Percentiles rank a stretch among this genome's conserved stretches.
Evolutionary conservation across 2,888 invertebrate species (phyloP).

Genomic region (Pinctada fucata): DNA sequence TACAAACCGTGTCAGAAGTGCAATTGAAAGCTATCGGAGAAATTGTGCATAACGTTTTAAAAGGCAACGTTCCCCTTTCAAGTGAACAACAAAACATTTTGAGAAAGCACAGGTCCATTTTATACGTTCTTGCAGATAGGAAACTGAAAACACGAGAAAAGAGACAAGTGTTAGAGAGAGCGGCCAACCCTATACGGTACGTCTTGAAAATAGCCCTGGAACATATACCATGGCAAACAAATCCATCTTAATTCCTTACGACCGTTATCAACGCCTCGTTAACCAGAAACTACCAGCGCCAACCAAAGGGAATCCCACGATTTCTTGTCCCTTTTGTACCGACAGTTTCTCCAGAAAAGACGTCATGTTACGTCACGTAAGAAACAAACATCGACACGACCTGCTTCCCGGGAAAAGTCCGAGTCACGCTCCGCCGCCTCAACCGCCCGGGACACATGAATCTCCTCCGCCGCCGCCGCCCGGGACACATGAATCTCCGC

Average conservation of each 20-base stretch:
- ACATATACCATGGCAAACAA: conserved; percentile 6
- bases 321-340: too few species aligned
- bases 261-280: conserved; percentile 17
- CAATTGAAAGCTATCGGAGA: conserved; percentile 35
- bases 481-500: too few species aligned
- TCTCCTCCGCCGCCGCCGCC: too few species aligned
- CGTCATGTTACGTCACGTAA: too few species aligned
- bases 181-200: conserved; percentile 5
- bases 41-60: conserved; percentile 20
- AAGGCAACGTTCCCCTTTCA: conserved; percentile 1
- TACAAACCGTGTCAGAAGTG: conserved; percentile 24
- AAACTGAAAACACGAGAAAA: not conserved
- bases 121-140: conserved; percentile 9
- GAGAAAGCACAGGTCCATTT: not conserved
- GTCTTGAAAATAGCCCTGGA: not conserved
- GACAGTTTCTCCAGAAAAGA: too few species aligned
- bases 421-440: too few species aligned
- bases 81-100: not conserved
- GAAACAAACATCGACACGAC: too few species aligned
- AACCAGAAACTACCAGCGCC: too few species aligned
- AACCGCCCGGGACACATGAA: too few species aligned
- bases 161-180: conserved; percentile 2
- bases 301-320: too few species aligned
- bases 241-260: conserved; percentile 20
- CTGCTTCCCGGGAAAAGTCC: too few species aligned